Evolutionary conservation across 2,888 invertebrate genomes (phyloP), one percentile per base, ranked within the genome.

Genomic region (Epiperipatus broadwayi): DNA sequence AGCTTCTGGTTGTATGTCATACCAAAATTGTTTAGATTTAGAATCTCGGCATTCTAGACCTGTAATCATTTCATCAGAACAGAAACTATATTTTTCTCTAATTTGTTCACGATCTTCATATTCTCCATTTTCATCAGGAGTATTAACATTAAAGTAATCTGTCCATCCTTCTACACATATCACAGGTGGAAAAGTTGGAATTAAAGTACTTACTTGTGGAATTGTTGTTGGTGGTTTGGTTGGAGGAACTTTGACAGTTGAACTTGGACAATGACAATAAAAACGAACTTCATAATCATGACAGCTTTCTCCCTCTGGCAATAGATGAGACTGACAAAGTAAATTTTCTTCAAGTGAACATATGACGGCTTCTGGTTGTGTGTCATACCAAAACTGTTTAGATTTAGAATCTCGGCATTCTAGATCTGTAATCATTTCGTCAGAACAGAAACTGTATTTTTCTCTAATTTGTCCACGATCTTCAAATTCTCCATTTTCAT

Each of bases 261-360:
- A 10, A 30, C 35, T 14, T 21, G 38, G 28, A 35, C 48, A 48
- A 5, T 37, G 31, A 30, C 53, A 53, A 35, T 38, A 49, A 25
- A 52, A 48, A 22, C 51, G 41, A 5, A 53, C 44, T 42, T 53
- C 52, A 39, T 49, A 52, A 42, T 53, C 52, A 31, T 41, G 42
- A 39, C 53, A 53, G n/a, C n/a, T n/a, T n/a, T n/a, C n/a, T n/a
- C n/a, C n/a, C n/a, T n/a, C n/a, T n/a, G n/a, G n/a, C n/a, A n/a
- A n/a, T n/a, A n/a, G n/a, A n/a, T n/a, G n/a, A n/a, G n/a, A n/a
- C n/a, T n/a, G n/a, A n/a, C n/a, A n/a, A n/a, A n/a, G n/a, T n/a
- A n/a, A n/a, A n/a, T n/a, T n/a, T n/a, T n/a, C n/a, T n/a, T n/a
- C n/a, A n/a, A n/a, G n/a, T n/a, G n/a, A n/a, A n/a, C n/a, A n/a